phyloP scores from a whole-genome alignment of 92 coral and sea anemone genomes.

The Porites divaricata region DNA sequence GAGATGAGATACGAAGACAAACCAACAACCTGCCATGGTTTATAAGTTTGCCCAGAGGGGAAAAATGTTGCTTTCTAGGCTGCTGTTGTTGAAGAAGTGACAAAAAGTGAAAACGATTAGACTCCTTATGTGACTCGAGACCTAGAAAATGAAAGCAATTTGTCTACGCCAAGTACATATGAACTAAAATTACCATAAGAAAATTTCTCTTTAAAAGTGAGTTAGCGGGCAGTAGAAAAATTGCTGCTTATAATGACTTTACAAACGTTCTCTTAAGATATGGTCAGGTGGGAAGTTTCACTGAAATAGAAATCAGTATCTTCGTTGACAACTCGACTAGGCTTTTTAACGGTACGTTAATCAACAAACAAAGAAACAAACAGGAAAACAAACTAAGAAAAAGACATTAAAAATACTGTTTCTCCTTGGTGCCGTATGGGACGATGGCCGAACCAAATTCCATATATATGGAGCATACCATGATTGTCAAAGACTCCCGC shows the following conservation, averaged over 20 bases:
- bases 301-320: neutral
- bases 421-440: too few relatives aligned
- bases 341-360: neutral
- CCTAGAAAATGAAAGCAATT: neutral
- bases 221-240: too few relatives aligned
- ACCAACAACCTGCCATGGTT: neutral
- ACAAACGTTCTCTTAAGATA: too few relatives aligned
- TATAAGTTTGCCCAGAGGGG: neutral
- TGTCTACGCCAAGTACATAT: neutral
- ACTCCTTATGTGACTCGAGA: neutral
- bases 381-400: too few relatives aligned
- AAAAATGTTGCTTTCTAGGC: neutral
- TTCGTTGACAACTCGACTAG: neutral
- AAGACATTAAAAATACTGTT: too few relatives aligned
- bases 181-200: neutral
- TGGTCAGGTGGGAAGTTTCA: too few relatives aligned
- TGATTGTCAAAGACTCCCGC: too few relatives aligned
- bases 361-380: too few relatives aligned
- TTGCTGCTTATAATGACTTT: too few relatives aligned
- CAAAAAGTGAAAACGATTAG: neutral
- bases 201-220: neutral
- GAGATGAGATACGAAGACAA: neutral
- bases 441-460: too few relatives aligned
- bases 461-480: too few relatives aligned
- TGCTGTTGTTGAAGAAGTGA: neutral